Evolutionary conservation across 2,797 vertebrate species (phyloP), one percentile per base, ranked within the genome.

Genomic region (Harpagifer antarcticus): DNA sequence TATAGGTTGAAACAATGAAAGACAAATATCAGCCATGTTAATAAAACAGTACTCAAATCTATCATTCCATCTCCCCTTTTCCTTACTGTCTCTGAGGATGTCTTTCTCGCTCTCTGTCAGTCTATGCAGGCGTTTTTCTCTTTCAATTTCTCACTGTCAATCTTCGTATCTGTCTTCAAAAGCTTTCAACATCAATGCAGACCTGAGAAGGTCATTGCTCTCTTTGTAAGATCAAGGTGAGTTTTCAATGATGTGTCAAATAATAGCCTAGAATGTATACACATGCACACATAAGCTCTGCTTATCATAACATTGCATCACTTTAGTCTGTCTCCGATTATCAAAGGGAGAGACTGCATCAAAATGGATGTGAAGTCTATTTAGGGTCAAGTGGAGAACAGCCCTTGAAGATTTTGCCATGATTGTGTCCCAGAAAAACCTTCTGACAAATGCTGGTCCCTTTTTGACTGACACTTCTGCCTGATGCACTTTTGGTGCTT

Each of bases 1-100:
- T 1, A 44, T 27, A 27, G 16, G 68, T 57, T 70, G 78, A 82
- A 84, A 86, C 82, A 83, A 52, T 76, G 61, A 84, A 87, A 91
- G 85, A 84, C 74, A 91, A 90, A 91, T 83, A 89, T 86, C 84
- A 80, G 76, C 74, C 33, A 11, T n/a, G 78, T 60, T 76, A 86
- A 83, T 70, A 81, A 84, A 72, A 83, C 67, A 71, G 76, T 54
- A 44, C 79, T 86, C 68, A 64, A 68, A 89, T 74, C 73, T 81
- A 67, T 80, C 55, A 58, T 78, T 76, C 53, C 57, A 74, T 79
- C 76, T 70, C 50, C 65, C 19, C 27, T 76, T 67, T 76, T 47
- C 43, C 40, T 53, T 47, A 70, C 19, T 58, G 11, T 75, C 13
- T 74, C 57, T 20, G 11, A 16, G 53, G 68, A 78, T 40, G 48